Evolutionary conservation across 2,113 vertebrate genomes (phyloP), one percentile per base, ranked within the genome.

Genomic region (Aplodontia rufa): DNA sequence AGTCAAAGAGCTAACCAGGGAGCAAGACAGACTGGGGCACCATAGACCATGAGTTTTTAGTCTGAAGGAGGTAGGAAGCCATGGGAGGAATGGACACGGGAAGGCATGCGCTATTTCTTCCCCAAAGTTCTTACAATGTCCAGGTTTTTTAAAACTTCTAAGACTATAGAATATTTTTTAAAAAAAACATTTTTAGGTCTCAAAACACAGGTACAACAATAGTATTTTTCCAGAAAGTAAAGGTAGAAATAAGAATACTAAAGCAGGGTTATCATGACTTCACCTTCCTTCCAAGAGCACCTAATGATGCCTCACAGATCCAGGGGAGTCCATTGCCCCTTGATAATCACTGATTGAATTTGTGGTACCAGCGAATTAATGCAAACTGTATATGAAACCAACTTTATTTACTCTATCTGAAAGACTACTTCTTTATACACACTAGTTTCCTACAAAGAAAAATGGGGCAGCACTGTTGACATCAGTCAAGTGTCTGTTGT

Each of bases 281-380:
- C 14, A 26, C 13, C 60, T 69, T 64, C 66, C 58, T 88, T 78
- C 72, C 35, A 1, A 4, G 47, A 92, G 40, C 45, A 47, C 55
- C 55, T 30, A 40, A 74, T 58, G 49, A 71, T 32, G 9, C 86
- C 30, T 42, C 47, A 47, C 9, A n/a, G 58, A 95, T 72, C 42
- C 58, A 68, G 51, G 1, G 11, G 72, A 45, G 49, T 78, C 51
- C 22, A 47, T 51, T 14, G 45, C 0, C 35, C 11, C 19, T 12
- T 76, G 49, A 94, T 94, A 94, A 93, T 69, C 87, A 74, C 37
- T 62, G 87, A 94, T 28, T 55, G 6, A 82, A 58, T 90, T 78
- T 51, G 19, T 35, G 37, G 62, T 76, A 37, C 76, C 53, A 69
- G 66, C 28, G 58, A 95, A 62, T 17, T 80, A 55, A 68, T 40